Evolutionary conservation across 2,797 vertebrate genomes (phyloP), one percentile per base, ranked within the genome.

Genomic region (Mormyrus proboscirostris): DNA sequence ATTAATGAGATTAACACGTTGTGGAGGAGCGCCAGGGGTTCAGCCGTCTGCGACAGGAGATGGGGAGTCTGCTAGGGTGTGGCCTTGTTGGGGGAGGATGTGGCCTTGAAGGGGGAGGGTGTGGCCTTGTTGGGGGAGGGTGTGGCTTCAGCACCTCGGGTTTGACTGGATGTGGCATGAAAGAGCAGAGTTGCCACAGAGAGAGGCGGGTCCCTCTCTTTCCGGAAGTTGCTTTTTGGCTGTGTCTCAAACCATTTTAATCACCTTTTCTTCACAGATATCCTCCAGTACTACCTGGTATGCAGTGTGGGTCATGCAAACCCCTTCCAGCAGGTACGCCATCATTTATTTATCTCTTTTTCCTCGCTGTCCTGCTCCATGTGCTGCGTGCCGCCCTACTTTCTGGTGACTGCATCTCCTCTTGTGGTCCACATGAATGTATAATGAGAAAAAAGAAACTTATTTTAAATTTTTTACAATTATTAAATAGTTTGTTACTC

Each of bases 291-390:
- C 94, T 99, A 99, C 92, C 95, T 99, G 3, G 94, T 94, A 89
- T 99, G 98, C 91, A 96, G 93, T 29, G 90, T 96, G 91, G 96
- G 95, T 0, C 96, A 96, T 89, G 91, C 94, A 89, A 99, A 99
- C 94, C 98, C 98, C 87, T 99, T 98, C 94, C 98, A 99, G 93
- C 98, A 99, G 94, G 94, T 96, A 93, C 95, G 94, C 93, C 38
- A 59, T 44, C 1, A 2, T 25, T 38, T 88, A 69, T 69, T 33
- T 5, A 33, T 69, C 25, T 12, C 5, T 69, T 9, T 47, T 12
- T 25, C 25, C 51, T 22, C n/a, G 16, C 50, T 33, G 10, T 55
- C 49, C 10, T 6, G 22, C 12, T 9, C 47, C 9, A 2, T 49
- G 47, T 49, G 5, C 47, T 10, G 82, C 12, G 0, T 12, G 44